phyloP scores from a whole-genome alignment of 2,888 invertebrate species.

The Euzophera pinguis region DNA sequence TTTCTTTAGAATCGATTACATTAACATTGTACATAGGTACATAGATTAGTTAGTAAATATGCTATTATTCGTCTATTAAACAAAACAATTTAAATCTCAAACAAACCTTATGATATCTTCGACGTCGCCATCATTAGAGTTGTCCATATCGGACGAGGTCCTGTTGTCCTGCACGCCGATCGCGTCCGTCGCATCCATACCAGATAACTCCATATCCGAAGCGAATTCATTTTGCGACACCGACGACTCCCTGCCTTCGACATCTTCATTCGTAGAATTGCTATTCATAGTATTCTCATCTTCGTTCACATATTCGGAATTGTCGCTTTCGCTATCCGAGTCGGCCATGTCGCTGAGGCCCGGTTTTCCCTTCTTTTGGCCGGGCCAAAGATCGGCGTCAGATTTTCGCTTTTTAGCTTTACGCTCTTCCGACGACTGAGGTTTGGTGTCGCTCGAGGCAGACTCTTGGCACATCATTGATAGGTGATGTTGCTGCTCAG shows the following conservation, averaged over 20 bases:
- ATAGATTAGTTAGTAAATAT: no score
- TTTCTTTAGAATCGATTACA: no score
- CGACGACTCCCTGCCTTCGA: conserved; percentile 62
- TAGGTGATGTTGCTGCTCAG: conserved; percentile 70
- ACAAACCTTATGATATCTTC: conserved; percentile 80
- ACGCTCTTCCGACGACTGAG: conserved; percentile 56
- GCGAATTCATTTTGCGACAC: conserved; percentile 79
- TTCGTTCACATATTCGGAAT: conserved; percentile 67
- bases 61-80: background rate
- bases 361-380: conserved; percentile 81
- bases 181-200: conserved; percentile 81
- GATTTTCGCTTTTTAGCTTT: conserved; percentile 82
- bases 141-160: conserved; percentile 79
- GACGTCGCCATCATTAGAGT: conserved; percentile 80
- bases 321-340: conserved; percentile 79
- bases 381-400: conserved; percentile 79
- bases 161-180: conserved; percentile 66
- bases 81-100: conserved; percentile 1
- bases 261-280: conserved; percentile 67
- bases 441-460: conserved; percentile 41
- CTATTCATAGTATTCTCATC: conserved; percentile 71
- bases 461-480: conserved; percentile 66
- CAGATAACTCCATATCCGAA: conserved; percentile 82
- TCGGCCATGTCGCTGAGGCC: conserved; percentile 81
- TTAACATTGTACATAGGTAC: no score